Percentiles rank a stretch among this genome's conserved stretches.
These are phyloP conservation scores for Meganola albula DNA, from an alignment of 2,888 invertebrate species.

Conservation along the genomic window DNA sequence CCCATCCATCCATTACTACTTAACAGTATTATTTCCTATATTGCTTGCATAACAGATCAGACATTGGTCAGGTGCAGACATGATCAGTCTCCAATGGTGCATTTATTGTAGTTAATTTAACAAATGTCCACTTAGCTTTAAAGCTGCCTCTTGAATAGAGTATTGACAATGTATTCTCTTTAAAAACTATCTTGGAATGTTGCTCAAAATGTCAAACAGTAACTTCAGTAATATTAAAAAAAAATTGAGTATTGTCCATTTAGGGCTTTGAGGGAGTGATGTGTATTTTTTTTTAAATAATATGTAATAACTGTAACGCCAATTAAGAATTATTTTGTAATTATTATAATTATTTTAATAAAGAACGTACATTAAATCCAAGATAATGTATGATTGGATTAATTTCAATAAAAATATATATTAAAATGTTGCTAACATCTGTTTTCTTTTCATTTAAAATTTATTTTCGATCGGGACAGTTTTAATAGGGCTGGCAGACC, in stretches of 20 bases:
- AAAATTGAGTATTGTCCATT: constrained; percentile 54
- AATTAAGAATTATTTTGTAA: constrained; percentile 75
- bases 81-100: constrained; percentile 64
- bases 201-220: constrained; percentile 56
- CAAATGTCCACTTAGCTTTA: constrained; percentile 71
- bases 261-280: constrained; percentile 59
- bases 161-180: constrained; percentile 60
- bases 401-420: constrained; percentile 79
- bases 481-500: no score
- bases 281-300: constrained; percentile 57
- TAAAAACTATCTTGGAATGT: constrained; percentile 47
- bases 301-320: constrained; percentile 63
- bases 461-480: neutral
- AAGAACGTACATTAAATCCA: constrained; percentile 69
- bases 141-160: constrained; percentile 56
- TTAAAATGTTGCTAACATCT: constrained; percentile 76
- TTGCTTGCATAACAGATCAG: constrained; percentile 60
- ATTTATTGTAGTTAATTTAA: constrained; percentile 73
- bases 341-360: constrained; percentile 74
- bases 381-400: constrained; percentile 76
- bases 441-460: constrained; percentile 46
- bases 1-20: constrained; percentile 43
- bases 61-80: constrained; percentile 39
- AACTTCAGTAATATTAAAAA: constrained; percentile 38
- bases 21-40: constrained; percentile 59